A percentile compares a stretch with the other conserved stretches of the same genome.
These are phyloP conservation scores for Sarcophaga caerulescens DNA, from an alignment of 2,888 invertebrate species.

Conservation along the genomic window DNA sequence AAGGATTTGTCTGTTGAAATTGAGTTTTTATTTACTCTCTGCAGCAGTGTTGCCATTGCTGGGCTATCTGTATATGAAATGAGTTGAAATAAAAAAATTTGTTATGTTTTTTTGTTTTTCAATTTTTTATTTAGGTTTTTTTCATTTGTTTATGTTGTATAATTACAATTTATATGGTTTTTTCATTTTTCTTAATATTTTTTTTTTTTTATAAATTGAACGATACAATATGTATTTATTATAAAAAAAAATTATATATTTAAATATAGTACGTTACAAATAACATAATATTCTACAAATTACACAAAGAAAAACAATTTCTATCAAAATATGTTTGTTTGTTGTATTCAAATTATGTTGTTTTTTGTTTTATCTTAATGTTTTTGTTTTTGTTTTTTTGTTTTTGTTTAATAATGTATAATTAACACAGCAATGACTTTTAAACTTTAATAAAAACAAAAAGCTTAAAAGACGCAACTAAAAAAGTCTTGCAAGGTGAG, in stretches of 20 bases:
- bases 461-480: conserved; percentile 65
- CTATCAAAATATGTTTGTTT: conserved; percentile 44
- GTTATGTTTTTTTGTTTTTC: conserved; percentile 52
- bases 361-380: conserved; percentile 69
- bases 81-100: not conserved
- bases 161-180: conserved; percentile 68
- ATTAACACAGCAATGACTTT: conserved; percentile 81
- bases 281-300: conserved; percentile 68
- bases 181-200: conserved; percentile 62
- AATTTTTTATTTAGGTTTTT: conserved; percentile 69
- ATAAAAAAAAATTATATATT: conserved; percentile 71
- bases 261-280: conserved; percentile 75
- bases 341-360: conserved; percentile 67
- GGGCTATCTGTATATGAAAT: too few relatives aligned
- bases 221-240: conserved; percentile 70
- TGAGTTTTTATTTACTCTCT: too few relatives aligned
- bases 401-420: conserved; percentile 73
- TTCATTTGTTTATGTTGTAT: conserved; percentile 70
- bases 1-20: too few relatives aligned
- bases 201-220: conserved; percentile 71
- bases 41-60: too few relatives aligned
- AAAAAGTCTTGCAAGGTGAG: conserved; percentile 72
- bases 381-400: conserved; percentile 50
- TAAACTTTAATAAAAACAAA: conserved; percentile 56
- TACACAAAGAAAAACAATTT: conserved; percentile 62